phyloP scores from a whole-genome alignment of 2,888 invertebrate species.

The Torymus aiolomorphi region DNA sequence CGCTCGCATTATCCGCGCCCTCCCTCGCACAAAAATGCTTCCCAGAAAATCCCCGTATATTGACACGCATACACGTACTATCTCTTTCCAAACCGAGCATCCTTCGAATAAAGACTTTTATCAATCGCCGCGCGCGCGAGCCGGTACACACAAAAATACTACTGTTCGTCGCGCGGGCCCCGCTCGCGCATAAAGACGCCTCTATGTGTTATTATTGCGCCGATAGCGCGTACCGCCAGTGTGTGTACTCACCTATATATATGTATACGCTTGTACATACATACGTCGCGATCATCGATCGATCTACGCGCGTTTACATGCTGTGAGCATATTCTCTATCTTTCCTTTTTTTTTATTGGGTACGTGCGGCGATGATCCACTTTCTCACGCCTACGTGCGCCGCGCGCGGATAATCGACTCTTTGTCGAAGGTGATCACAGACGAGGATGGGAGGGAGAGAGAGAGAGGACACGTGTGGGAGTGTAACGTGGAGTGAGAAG shows the following conservation, averaged over 20 bases:
- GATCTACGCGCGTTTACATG: slow-evolving; percentile 42
- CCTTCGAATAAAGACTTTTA: slow-evolving; percentile 65
- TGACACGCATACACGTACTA: slow-evolving; percentile 31
- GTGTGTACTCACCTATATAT: slow-evolving; percentile 15
- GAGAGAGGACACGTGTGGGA: slow-evolving; percentile 11
- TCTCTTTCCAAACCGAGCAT: neutral
- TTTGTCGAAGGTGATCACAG: slow-evolving; percentile 22
- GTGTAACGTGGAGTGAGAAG: neutral
- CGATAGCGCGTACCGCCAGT: slow-evolving; percentile 14
- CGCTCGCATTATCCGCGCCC: slow-evolving; percentile 13
- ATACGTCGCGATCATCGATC: neutral
- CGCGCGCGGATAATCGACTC: slow-evolving; percentile 35
- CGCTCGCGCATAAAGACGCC: slow-evolving; percentile 65
- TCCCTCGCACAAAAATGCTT: slow-evolving; percentile 6
- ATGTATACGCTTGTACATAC: slow-evolving; percentile 39
- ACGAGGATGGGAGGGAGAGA: no score
- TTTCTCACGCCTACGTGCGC: slow-evolving; percentile 59
- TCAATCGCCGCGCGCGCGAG: slow-evolving; percentile 64
- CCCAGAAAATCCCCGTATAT: slow-evolving; percentile 35
- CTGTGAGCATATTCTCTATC: neutral
- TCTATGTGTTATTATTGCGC: slow-evolving; percentile 62
- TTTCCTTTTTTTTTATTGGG: slow-evolving; percentile 46
- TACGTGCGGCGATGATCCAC: slow-evolving; percentile 42
- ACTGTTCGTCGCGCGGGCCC: slow-evolving; percentile 68
- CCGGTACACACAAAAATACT: slow-evolving; percentile 71